Evolutionary conservation across 2,113 vertebrate species (phyloP), one percentile per base, ranked within the genome.

Genomic region (Epinephelus fuscoguttatus): DNA sequence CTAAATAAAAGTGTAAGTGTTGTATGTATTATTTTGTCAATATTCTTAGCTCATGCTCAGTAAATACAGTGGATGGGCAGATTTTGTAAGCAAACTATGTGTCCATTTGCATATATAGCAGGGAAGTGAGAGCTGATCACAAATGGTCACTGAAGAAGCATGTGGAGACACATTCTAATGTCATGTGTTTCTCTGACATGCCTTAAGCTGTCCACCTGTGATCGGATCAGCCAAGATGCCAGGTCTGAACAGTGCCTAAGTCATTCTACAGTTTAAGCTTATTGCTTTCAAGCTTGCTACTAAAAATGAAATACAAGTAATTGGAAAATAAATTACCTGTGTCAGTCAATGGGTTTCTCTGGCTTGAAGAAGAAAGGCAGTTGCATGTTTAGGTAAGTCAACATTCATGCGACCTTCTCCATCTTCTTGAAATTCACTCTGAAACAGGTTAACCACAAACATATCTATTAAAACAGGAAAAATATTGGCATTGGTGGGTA

Each of bases 391-490:
- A 25, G 50, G 56, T 45, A 84, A 23, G 33, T 83, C 74, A 53
- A 30, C 56, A 17, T 53, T 82, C 63, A 70, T 13, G 13, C 33
- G n/a, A 67, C 53, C 70, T 62, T 61, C 56, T 50, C 50, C 63
- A 82, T 10, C 66, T 62, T 70, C 73, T 76, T 76, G 72, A 76
- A 63, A 81, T 74, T 53, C 70, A 81, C 50, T 30, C 60, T 55
- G 40, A 81, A 73, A 73, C 2, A 66, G 47, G 57, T 63, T 13
- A 45, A 45, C 23, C 40, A 50, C 59, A 62, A 62, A 57, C 23
- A 23, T 37, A 37, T 45, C 33, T 37, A 47, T 53, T 70, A 57
- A 23, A 57, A 57, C 55, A 57, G 55, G 23, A n/a, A 14, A 25
- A 57, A 57, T 25, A 25, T 5, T 25, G 55, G 21, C n/a, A 25